Evolutionary conservation across 2,888 invertebrate species (phyloP).

Genomic region (Pristionchus japonicus): DNA sequence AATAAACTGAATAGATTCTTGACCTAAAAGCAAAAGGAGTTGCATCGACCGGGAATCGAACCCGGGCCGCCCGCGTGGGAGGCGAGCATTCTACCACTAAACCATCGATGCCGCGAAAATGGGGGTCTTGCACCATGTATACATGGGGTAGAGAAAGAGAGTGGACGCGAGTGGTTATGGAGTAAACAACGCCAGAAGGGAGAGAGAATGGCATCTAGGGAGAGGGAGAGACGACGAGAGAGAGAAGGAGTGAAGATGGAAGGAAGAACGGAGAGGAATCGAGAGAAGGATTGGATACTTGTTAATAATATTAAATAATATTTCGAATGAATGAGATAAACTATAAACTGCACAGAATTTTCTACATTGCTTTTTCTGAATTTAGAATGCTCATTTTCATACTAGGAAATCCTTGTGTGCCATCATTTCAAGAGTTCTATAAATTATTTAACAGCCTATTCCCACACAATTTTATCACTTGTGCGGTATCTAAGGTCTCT

Average conservation of each 20-base stretch:
- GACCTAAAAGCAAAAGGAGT: constrained; percentile 44
- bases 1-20: too few species aligned
- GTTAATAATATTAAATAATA: too few species aligned
- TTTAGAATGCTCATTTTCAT: too few species aligned
- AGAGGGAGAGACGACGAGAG: background rate
- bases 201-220: background rate
- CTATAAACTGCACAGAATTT: too few species aligned
- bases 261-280: background rate
- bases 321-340: too few species aligned
- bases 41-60: constrained; percentile 71
- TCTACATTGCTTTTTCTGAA: too few species aligned
- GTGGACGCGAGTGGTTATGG: background rate
- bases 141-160: constrained; percentile 8
- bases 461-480: too few species aligned
- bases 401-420: too few species aligned
- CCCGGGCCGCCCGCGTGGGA: constrained; percentile 71
- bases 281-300: background rate
- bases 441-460: too few species aligned
- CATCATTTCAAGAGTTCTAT: too few species aligned
- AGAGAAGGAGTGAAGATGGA: background rate
- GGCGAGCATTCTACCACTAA: constrained; percentile 74
- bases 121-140: background rate
- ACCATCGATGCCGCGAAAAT: constrained; percentile 55
- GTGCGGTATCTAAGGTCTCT: too few species aligned
- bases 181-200: background rate